These are phyloP conservation scores for Cephonodes hylas DNA, from an alignment of 2,888 invertebrate species.

Conservation along the genomic window DNA sequence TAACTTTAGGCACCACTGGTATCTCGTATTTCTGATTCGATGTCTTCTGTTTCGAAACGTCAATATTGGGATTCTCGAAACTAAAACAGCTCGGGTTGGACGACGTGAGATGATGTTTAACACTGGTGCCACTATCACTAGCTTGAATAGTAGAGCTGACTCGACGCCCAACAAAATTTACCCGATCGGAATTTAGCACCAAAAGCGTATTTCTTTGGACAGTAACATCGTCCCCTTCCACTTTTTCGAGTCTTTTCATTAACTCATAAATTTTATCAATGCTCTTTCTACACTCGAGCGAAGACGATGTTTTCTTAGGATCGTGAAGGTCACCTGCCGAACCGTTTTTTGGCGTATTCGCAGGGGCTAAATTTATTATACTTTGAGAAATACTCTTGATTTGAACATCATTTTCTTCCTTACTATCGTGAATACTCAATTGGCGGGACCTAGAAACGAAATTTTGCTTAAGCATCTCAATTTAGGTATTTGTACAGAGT, in stretches of 20 bases:
- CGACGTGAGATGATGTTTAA: constrained; percentile 52
- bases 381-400: constrained; percentile 21
- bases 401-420: constrained; percentile 7
- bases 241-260: constrained; percentile 51
- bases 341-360: constrained; percentile 30
- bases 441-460: neutral
- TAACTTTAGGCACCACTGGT: constrained; percentile 56
- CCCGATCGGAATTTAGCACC: constrained; percentile 18
- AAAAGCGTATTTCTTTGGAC: constrained; percentile 27
- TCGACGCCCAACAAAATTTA: constrained; percentile 22
- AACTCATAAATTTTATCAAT: constrained; percentile 68
- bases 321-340: constrained; percentile 21
- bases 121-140: constrained; percentile 61
- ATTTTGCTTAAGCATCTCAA: neutral
- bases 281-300: constrained; percentile 61
- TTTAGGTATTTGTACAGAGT: too few species aligned
- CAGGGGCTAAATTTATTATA: constrained; percentile 27
- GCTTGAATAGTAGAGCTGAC: constrained; percentile 38
- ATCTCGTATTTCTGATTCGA: constrained; percentile 28
- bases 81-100: constrained; percentile 53
- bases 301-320: constrained; percentile 33
- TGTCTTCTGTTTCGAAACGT: constrained; percentile 16
- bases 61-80: constrained; percentile 40
- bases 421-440: constrained; percentile 1
- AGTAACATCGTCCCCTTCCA: constrained; percentile 29